phyloP scores from a whole-genome alignment of 2,113 vertebrate species.

The Labrus mixtus region DNA sequence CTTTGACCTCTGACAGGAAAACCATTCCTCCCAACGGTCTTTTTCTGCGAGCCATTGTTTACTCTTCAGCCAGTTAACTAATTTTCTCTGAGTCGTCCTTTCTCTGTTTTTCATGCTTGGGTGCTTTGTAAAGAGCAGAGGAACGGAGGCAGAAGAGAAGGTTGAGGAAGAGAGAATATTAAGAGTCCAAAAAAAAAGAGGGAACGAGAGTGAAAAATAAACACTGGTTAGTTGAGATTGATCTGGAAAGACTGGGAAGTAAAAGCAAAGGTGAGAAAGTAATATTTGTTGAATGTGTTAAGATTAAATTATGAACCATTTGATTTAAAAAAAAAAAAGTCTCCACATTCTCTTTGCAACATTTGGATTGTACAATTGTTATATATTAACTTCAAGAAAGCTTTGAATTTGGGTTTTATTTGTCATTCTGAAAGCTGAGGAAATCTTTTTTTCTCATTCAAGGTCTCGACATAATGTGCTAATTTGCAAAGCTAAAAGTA shows the following conservation, averaged over 20 bases:
- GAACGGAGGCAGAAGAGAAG: conserved; percentile 7
- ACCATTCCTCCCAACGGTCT: conserved; percentile 53
- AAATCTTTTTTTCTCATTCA: too few species aligned
- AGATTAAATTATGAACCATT: neutral
- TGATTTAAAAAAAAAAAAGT: too few species aligned
- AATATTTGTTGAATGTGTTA: too few species aligned
- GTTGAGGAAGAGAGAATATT: neutral
- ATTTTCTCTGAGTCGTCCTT: conserved; percentile 51
- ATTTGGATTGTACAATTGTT: too few species aligned
- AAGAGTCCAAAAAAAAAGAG: neutral
- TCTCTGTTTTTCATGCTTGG: conserved; percentile 35
- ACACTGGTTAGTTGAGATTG: neutral
- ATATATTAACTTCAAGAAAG: too few species aligned
- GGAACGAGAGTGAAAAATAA: neutral
- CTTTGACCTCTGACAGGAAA: conserved; percentile 69
- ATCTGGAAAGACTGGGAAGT: neutral
- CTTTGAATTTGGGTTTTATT: too few species aligned
- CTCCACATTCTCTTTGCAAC: too few species aligned
- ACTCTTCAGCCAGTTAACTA: conserved; percentile 55
- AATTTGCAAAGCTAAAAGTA: too few species aligned
- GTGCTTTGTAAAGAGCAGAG: conserved; percentile 20
- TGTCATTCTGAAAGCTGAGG: too few species aligned
- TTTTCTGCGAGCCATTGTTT: conserved; percentile 67
- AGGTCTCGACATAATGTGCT: too few species aligned
- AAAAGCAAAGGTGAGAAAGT: too few species aligned